Evolutionary conservation across 2,888 invertebrate species (phyloP).

Genomic region (Microchrysa polita): DNA sequence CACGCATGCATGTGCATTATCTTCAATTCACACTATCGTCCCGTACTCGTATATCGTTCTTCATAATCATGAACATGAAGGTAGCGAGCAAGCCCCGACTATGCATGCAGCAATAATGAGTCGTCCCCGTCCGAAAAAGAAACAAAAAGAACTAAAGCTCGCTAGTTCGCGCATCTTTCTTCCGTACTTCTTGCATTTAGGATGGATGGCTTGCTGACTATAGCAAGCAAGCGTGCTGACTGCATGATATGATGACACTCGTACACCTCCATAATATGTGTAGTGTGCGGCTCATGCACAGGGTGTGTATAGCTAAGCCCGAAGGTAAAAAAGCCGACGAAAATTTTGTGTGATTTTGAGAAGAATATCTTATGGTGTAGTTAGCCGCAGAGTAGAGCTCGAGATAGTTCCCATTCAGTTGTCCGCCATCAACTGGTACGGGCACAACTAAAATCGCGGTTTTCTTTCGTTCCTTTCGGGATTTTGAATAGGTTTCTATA

Average conservation of each 20-base stretch:
- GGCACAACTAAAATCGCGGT: conserved; percentile 56
- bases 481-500: conserved; percentile 7
- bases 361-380: conserved; percentile 37
- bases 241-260: too few species aligned
- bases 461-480: conserved; percentile 11
- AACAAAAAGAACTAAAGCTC: conserved; percentile 6
- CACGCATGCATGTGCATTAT: not conserved
- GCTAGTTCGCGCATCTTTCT: conserved; percentile 28
- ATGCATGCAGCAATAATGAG: not conserved
- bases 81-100: not conserved
- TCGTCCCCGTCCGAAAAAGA: not conserved
- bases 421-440: conserved; percentile 64
- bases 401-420: conserved; percentile 60
- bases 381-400: conserved; percentile 46
- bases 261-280: not conserved
- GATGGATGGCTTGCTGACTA: not conserved
- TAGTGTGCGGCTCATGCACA: not conserved
- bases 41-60: not conserved
- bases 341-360: conserved; percentile 34
- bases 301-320: conserved; percentile 1
- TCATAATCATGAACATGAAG: too few species aligned
- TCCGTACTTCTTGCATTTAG: conserved; percentile 27
- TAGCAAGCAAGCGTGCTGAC: not conserved
- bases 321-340: conserved; percentile 31
- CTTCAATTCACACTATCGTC: not conserved